Conservation (phyloP, 2,113 vertebrate species). For the Vicugna pacos region DNA sequence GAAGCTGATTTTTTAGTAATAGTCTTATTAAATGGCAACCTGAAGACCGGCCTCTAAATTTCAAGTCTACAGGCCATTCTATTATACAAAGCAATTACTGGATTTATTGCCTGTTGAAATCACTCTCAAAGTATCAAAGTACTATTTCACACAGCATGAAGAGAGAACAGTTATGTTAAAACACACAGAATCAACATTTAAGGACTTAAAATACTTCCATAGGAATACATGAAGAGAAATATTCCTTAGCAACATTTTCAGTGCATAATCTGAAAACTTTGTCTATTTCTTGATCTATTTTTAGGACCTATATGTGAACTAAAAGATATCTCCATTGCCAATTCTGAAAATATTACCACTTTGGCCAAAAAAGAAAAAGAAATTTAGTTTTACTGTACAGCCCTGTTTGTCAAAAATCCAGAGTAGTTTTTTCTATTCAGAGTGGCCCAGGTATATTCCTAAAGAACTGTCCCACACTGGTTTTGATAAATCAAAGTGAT, state of each 20-base stretch:
- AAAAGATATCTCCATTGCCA: background rate
- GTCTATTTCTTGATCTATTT: conserved; percentile 9
- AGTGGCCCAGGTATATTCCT: background rate
- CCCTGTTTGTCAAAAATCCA: conserved; percentile 28
- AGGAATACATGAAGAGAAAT: background rate
- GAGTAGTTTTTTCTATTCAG: background rate
- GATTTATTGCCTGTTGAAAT: conserved; percentile 23
- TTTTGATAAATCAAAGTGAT: conserved; percentile 57
- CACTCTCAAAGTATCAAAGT: conserved; percentile 12
- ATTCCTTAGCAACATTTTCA: conserved; percentile 38
- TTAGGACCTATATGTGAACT: conserved; percentile 1
- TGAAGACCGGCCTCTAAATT: conserved; percentile 15
- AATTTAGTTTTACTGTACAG: conserved; percentile 17
- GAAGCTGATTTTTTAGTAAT: conserved; percentile 9
- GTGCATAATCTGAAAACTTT: background rate
- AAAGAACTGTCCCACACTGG: background rate
- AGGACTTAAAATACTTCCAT: conserved; percentile 43
- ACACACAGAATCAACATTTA: background rate
- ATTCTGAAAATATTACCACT: conserved; percentile 11
- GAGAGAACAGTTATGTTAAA: background rate
- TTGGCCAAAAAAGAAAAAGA: background rate
- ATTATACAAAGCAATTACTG: background rate
- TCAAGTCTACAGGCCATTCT: background rate
- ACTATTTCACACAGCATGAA: background rate
- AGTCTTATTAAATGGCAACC: background rate